phyloP scores from a whole-genome alignment of 2,888 invertebrate species.

The Parnassius orleans region DNA sequence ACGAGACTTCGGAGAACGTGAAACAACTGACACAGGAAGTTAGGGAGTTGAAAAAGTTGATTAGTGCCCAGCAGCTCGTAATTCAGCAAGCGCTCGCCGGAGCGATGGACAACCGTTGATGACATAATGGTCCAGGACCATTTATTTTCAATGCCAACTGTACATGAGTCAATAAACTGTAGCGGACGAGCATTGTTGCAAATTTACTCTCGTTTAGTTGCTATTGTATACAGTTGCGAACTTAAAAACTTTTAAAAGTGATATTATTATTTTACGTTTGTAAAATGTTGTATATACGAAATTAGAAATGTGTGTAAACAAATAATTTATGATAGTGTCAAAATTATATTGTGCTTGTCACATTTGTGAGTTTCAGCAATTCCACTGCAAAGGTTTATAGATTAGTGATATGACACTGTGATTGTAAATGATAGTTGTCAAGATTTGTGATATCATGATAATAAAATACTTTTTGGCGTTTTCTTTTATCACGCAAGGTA shows the following conservation, averaged over 20 bases:
- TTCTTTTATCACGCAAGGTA: not conserved
- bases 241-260: conserved; percentile 60
- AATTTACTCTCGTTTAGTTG: conserved; percentile 49
- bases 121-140: conserved; percentile 66
- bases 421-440: conserved; percentile 32
- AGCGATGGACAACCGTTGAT: conserved; percentile 70
- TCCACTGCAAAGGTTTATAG: not conserved
- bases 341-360: conserved; percentile 8
- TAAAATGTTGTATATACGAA: conserved; percentile 29
- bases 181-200: conserved; percentile 48
- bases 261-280: conserved; percentile 54
- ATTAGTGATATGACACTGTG: conserved; percentile 28
- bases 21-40: conserved; percentile 85
- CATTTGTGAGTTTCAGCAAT: conserved; percentile 3
- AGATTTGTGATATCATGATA: conserved; percentile 35
- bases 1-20: conserved; percentile 85
- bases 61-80: conserved; percentile 75
- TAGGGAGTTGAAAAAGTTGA: conserved; percentile 83
- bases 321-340: conserved; percentile 3
- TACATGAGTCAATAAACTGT: conserved; percentile 75
- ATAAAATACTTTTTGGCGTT: conserved; percentile 7
- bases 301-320: conserved; percentile 14
- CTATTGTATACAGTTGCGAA: conserved; percentile 53
- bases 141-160: conserved; percentile 77
- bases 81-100: conserved; percentile 73